Conservation (phyloP, 1,140 invertebrate species). For the Antheraea pernyi region DNA sequence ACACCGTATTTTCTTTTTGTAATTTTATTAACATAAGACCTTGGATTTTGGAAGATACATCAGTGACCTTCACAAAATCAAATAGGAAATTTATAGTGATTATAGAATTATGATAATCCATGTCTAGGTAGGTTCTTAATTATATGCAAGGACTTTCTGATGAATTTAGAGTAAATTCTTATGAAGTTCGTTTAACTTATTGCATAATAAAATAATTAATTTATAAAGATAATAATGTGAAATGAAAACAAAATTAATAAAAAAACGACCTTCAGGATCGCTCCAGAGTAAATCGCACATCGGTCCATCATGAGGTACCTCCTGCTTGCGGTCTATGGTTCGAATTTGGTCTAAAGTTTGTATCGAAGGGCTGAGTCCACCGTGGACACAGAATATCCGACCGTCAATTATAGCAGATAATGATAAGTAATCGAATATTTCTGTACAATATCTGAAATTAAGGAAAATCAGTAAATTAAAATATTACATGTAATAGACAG, state of each 20-base stretch:
- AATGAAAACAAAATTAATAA: neutral
- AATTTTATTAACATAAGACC: no score
- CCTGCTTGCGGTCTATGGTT: constrained; percentile 98
- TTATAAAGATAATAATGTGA: no score
- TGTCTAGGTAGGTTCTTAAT: no score
- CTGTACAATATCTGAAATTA: constrained; percentile 91
- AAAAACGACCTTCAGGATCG: constrained; percentile 94
- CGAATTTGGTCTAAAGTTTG: constrained; percentile 99
- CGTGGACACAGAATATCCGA: constrained; percentile 99
- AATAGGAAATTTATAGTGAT: no score
- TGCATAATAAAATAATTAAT: no score
- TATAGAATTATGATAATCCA: no score
- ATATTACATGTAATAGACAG: neutral
- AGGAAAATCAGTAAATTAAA: neutral
- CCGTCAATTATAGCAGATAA: constrained; percentile 99
- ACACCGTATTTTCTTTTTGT: no score
- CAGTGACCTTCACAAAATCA: no score
- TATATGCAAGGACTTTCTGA: no score
- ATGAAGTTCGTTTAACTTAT: no score
- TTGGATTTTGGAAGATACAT: no score
- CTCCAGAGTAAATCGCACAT: constrained; percentile 99
- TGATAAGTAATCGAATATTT: constrained; percentile 99
- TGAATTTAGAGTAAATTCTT: no score
- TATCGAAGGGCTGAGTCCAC: constrained; percentile 99
- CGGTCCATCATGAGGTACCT: constrained; percentile 99